Percentiles rank a stretch among this genome's conserved stretches.
Conservation (phyloP, 2,888 invertebrate species). For the Carcina quercana region DNA sequence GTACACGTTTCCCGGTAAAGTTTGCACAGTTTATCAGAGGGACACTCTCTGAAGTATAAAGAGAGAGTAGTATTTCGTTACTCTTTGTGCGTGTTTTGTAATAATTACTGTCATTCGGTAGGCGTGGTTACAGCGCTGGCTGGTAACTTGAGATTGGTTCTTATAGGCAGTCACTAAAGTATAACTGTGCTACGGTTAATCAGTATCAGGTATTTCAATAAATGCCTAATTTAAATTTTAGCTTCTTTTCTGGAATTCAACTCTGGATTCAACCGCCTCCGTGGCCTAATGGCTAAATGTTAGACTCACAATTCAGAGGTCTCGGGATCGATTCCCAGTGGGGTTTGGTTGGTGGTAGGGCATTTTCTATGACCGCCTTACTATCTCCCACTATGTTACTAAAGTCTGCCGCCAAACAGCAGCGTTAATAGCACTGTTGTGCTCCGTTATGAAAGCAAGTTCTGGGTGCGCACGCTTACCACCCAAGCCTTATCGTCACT, state of each 20-base stretch:
- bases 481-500: too few species aligned
- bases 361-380: background rate
- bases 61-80: too few species aligned
- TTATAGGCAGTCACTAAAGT: slow-evolving; percentile 8
- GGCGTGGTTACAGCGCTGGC: slow-evolving; percentile 38
- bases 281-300: background rate
- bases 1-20: too few species aligned
- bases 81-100: slow-evolving; percentile 16
- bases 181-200: background rate
- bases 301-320: background rate
- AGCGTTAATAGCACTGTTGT: too few species aligned
- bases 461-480: too few species aligned
- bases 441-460: too few species aligned
- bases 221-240: background rate
- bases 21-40: too few species aligned
- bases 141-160: slow-evolving; percentile 21
- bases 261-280: too few species aligned
- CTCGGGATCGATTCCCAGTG: background rate
- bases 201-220: background rate
- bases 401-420: too few species aligned
- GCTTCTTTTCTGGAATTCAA: too few species aligned
- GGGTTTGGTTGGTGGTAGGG: background rate
- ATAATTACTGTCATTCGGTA: slow-evolving; percentile 40
- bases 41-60: too few species aligned
- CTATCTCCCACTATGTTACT: too few species aligned